These are phyloP conservation scores for Nylanderia fulva DNA, from an alignment of 1,140 invertebrate species.

Conservation along the genomic window DNA sequence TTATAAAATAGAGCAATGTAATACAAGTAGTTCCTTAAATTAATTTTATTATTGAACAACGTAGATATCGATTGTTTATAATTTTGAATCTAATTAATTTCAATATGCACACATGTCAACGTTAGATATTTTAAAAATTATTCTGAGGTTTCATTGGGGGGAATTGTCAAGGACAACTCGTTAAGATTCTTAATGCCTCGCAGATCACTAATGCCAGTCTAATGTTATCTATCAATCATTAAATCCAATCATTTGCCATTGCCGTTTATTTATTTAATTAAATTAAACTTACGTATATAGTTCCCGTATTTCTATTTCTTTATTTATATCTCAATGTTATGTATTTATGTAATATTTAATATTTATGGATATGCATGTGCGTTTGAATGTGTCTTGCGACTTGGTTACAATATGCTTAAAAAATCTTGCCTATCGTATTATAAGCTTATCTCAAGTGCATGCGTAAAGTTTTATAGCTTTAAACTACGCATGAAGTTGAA, in stretches of 20 bases:
- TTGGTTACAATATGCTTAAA: constrained; percentile 3
- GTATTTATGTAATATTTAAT: background rate
- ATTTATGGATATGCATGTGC: background rate
- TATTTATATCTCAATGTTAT: background rate
- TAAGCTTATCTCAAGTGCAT: constrained; percentile 55
- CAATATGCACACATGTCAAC: background rate
- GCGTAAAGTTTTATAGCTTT: constrained; percentile 51
- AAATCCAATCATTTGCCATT: background rate
- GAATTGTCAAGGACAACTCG: background rate
- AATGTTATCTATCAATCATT: background rate
- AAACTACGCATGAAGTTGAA: constrained; percentile 19
- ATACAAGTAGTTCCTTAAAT: background rate
- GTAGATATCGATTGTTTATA: background rate
- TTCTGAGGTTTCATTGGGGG: background rate
- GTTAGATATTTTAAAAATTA: background rate
- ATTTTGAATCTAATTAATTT: background rate
- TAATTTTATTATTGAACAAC: constrained; percentile 6
- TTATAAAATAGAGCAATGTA: background rate
- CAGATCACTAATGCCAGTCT: background rate
- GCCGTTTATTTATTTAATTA: background rate
- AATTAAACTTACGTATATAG: background rate
- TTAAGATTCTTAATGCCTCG: background rate
- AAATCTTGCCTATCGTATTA: background rate
- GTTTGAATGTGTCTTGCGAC: background rate
- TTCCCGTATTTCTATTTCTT: background rate